Conservation (phyloP, 2,888 invertebrate genomes). For the Eugnorisma glareosa region DNA sequence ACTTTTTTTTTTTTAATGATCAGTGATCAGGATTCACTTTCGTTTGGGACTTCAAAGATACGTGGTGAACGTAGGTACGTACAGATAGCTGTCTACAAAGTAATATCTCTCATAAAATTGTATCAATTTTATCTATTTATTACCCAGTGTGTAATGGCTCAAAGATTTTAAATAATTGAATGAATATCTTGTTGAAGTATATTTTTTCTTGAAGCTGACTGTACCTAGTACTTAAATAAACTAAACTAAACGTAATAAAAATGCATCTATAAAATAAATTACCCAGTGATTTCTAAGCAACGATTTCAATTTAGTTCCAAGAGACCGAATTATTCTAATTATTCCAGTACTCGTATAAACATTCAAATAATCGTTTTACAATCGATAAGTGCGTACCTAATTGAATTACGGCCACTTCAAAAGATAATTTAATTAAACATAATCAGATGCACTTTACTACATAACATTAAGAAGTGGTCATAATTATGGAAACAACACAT, state of each 20-base stretch:
- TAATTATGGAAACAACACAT: slow-evolving; percentile 32
- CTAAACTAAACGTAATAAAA: too few species aligned
- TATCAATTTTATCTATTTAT: too few species aligned
- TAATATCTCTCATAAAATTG: too few species aligned
- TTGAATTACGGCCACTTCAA: slow-evolving; percentile 53
- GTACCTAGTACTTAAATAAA: background rate
- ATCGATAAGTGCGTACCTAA: slow-evolving; percentile 42
- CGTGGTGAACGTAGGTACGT: too few species aligned
- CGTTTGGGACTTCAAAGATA: too few species aligned
- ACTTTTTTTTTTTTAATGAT: too few species aligned
- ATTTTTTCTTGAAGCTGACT: background rate
- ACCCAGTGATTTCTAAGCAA: background rate
- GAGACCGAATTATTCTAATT: slow-evolving; percentile 13
- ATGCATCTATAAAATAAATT: background rate
- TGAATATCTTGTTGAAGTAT: background rate
- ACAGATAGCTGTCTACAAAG: too few species aligned
- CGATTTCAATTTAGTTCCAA: background rate
- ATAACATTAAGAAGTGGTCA: slow-evolving; percentile 38
- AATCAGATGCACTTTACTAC: slow-evolving; percentile 43
- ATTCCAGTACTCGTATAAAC: slow-evolving; percentile 23
- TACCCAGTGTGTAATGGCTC: too few species aligned
- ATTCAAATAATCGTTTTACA: slow-evolving; percentile 49
- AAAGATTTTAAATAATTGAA: too few species aligned
- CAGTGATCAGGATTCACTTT: too few species aligned
- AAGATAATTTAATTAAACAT: slow-evolving; percentile 60